These are phyloP conservation scores for Diarsia mendica DNA, from an alignment of 2,888 invertebrate species.

Conservation along the genomic window DNA sequence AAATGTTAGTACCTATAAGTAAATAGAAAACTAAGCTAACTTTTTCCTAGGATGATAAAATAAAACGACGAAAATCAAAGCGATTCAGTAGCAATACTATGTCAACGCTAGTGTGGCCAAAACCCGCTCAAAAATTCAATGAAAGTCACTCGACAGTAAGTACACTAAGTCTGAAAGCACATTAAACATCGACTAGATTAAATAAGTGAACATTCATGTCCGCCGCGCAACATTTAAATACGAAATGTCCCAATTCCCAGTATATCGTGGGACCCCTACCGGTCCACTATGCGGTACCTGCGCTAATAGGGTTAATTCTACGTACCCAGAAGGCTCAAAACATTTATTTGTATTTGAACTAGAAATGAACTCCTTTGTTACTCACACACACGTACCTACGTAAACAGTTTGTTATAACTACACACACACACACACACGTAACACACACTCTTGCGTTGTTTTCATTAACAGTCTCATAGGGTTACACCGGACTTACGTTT, in stretches of 20 bases:
- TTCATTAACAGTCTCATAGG: conserved; percentile 45
- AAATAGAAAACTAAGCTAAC: too few species aligned
- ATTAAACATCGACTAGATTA: conserved; percentile 16
- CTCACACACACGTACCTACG: conserved; percentile 16
- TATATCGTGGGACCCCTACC: conserved; percentile 37
- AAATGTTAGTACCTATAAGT: too few species aligned
- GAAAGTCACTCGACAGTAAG: neutral
- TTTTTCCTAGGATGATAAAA: neutral
- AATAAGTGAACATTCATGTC: conserved; percentile 25
- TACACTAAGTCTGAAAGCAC: conserved; percentile 10
- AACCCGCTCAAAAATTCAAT: neutral
- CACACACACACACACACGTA: conserved; percentile 3
- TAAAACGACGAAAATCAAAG: neutral
- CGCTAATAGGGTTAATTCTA: conserved; percentile 53
- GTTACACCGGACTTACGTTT: conserved; percentile 36
- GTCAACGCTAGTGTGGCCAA: neutral
- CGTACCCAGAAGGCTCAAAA: conserved; percentile 53
- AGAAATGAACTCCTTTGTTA: conserved; percentile 58
- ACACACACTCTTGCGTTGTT: conserved; percentile 25
- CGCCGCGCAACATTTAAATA: conserved; percentile 12
- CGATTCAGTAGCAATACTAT: neutral
- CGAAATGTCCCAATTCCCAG: conserved; percentile 16
- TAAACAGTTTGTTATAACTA: conserved; percentile 7
- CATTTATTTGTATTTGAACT: conserved; percentile 66
- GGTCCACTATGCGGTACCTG: conserved; percentile 45